Conservation (phyloP, 2,888 invertebrate genomes). For the Adineta ricciae region DNA sequence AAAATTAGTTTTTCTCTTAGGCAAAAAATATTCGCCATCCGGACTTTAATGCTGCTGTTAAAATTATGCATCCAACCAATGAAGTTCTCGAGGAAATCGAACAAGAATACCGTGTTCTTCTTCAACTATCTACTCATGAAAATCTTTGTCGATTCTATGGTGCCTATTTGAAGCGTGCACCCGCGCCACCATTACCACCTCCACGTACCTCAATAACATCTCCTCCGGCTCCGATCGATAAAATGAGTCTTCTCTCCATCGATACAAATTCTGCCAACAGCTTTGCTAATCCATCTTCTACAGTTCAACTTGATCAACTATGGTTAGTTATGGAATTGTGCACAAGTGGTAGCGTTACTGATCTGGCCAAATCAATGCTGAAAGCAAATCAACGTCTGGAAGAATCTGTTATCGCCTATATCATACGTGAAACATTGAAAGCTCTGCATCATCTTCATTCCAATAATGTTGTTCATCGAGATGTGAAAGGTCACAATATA, state of each 20-base stretch:
- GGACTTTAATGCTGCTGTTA: conserved; percentile 65
- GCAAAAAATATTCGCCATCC: conserved; percentile 4
- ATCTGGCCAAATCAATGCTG: conserved; percentile 65
- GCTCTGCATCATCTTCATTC: conserved; percentile 71
- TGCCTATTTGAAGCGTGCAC: conserved; percentile 62
- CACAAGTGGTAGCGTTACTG: conserved; percentile 70
- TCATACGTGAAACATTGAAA: conserved; percentile 73
- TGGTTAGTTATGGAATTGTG: conserved; percentile 87
- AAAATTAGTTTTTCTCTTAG: not conserved
- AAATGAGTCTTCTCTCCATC: not conserved
- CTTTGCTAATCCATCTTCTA: not conserved
- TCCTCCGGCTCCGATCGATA: not conserved
- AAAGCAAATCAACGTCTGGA: conserved; percentile 65
- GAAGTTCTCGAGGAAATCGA: conserved; percentile 63
- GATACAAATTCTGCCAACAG: not conserved
- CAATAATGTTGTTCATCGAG: conserved; percentile 74
- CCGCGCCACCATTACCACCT: conserved; percentile 37
- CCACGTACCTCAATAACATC: conserved; percentile 36
- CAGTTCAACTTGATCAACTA: conserved; percentile 56
- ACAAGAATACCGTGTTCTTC: conserved; percentile 71
- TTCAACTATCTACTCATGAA: conserved; percentile 62
- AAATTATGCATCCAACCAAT: conserved; percentile 64
- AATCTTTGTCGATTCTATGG: conserved; percentile 78
- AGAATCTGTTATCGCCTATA: conserved; percentile 77
- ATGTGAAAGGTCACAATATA: conserved; percentile 77